Evolutionary conservation across 2,113 vertebrate species (phyloP), one percentile per base, ranked within the genome.

Genomic region (Cepphus grylle): DNA sequence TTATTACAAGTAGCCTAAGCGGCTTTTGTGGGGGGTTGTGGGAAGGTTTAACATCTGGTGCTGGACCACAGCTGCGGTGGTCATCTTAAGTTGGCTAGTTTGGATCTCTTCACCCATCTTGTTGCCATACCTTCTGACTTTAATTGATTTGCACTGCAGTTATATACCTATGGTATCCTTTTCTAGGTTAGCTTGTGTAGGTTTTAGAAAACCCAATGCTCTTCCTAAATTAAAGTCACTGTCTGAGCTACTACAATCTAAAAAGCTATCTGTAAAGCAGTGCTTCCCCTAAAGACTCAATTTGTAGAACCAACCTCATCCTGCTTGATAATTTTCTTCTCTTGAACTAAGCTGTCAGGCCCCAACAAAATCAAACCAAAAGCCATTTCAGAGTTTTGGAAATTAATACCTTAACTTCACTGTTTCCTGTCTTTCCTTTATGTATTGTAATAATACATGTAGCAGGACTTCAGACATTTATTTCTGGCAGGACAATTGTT

Each of bases 321-420:
- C 56, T 73, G 29, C 56, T 74, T 85, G 89, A 50, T 61, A 29
- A 52, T 91, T 95, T 92, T 63, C 42, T 49, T 49, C 47, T 18
- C 55, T 88, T 86, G 56, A 27, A 45, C 83, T 66, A 40, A 85
- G 34, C 78, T 94, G 90, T 89, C 95, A 94, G 88, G 14, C 3
- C 66, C 25, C n/a, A 47, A 80, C 43, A 70, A 50, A 83, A 72
- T 53, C 22, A 78, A 62, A 55, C 22, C 40, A 27, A 50, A 71
- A 86, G 25, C 30, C 71, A 55, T 83, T 59, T 53, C 29, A 78
- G 81, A 12, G n/a, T 23, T 92, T 47, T 69, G 76, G 83, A 76
- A 87, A 79, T 1, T 15, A 95, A 19, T 81, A 62, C 15, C 6
- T 70, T 74, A 69, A 32, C 19, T 26, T 13, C 18, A 6, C 34